Base-by-base conservation (phyloP, 1,140 invertebrate genomes). In the Aphidius gifuensis region DNA sequence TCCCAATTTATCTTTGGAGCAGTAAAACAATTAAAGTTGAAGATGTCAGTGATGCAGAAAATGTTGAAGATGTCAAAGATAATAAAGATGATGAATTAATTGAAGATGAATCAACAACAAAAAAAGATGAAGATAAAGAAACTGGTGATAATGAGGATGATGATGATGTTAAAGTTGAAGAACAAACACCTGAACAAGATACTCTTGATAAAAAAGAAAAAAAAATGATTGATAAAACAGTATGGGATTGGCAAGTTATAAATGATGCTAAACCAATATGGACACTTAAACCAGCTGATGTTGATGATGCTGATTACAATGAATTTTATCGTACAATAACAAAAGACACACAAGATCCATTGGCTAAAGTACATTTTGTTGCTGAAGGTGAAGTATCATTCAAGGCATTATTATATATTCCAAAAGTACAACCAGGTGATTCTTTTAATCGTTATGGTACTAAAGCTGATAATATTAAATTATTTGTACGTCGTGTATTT, bases 321-420 rank as follows among this genome's bases (percentile, higher is more conserved):
- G 90, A 92, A 69, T 99, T 99, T 80, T 99, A 98, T 83, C 96
- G 96, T 74, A 87, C 90, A 9, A 83, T 99, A 51, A 96, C 94
- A 46, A 98, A 97, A 77, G 96, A 97, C 74, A 84, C 82, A n/a
- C 87, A 90, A 58, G 88, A 92, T 23, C 95, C 95, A 5, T 78
- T 99, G 23, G 85, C 90, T 5, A 90, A 94, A 69, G 90, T 92
- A n/a, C 97, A 99, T 78, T 99, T 99, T 79, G 87, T 96, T 50
- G 97, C 97, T 51, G 97, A 99, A 83, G 97, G 97, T 65, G 97
- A 99, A 83, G 96, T 99, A 1, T 96, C 94, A 3, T 99, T 99
- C 84, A 98, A 98, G 80, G 92, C 96, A 56, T 86, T 99, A 64
- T 82, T 99, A 11, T 99, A 91, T 79, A 88, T 99, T 53, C 96